Conservation (phyloP, 2,113 vertebrate species). For the Narcine bancroftii region DNA sequence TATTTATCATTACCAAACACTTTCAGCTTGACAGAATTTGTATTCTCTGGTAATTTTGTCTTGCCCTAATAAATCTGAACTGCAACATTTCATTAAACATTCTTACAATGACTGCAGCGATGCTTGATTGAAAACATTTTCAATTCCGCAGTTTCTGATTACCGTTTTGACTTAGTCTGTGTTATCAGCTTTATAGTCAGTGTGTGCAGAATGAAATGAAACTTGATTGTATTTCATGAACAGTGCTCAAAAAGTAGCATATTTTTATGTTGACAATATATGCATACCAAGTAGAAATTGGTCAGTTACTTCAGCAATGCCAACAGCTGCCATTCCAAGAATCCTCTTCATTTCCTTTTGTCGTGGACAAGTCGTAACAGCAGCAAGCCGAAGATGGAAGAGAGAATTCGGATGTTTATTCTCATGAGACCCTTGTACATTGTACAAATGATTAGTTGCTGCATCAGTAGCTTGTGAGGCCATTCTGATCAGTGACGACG, state of each 20-base stretch:
- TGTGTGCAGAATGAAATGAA: not conserved
- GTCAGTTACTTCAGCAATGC: slow-evolving; percentile 3
- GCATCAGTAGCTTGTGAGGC: too few relatives aligned
- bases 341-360: not conserved
- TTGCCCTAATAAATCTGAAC: slow-evolving; percentile 23
- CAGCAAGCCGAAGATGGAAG: not conserved
- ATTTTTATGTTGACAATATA: not conserved
- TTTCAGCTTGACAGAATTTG: not conserved
- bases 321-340: not conserved
- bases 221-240: not conserved
- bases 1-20: slow-evolving; percentile 18
- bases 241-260: not conserved
- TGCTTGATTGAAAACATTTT: not conserved
- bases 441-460: not conserved
- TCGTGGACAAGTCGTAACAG: not conserved
- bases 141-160: not conserved
- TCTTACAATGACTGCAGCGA: not conserved
- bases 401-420: not conserved
- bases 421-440: not conserved
- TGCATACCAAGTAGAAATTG: not conserved
- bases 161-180: not conserved
- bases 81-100: slow-evolving; percentile 6
- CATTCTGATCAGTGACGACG: not conserved
- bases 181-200: not conserved
- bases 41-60: not conserved